Percentiles rank a stretch among this genome's conserved stretches.
Conservation (phyloP, 2,797 vertebrate genomes). For the Nyctibius grandis region DNA sequence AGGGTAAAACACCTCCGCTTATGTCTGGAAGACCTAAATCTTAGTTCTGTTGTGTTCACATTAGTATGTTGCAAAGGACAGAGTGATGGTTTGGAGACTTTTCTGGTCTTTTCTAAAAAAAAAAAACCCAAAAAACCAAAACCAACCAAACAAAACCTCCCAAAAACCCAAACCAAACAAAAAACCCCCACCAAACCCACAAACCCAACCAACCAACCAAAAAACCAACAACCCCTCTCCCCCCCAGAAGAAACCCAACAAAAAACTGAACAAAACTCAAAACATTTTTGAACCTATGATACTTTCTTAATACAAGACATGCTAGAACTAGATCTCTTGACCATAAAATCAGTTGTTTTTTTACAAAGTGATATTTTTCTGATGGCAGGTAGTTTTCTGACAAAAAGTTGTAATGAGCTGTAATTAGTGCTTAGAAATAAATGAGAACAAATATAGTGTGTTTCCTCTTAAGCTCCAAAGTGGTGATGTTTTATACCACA, state of each 20-base stretch:
- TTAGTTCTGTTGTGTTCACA: background rate
- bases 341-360: background rate
- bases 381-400: background rate
- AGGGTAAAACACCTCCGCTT: background rate
- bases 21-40: background rate
- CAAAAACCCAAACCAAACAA: background rate
- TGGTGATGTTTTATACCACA: background rate
- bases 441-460: background rate
- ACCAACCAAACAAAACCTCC: no score
- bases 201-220: no score
- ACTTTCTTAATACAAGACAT: background rate
- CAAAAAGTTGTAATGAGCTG: background rate
- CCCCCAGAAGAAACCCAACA: no score
- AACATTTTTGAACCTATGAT: background rate
- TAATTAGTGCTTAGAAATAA: background rate
- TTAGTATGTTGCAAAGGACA: background rate
- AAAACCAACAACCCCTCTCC: background rate
- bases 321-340: background rate
- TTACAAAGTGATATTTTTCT: background rate
- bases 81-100: background rate
- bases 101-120: background rate
- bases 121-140: background rate
- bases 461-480: background rate
- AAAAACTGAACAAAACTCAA: background rate
- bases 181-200: no score